Conservation (phyloP, 2,888 invertebrate genomes). For the Cephus runcator region DNA sequence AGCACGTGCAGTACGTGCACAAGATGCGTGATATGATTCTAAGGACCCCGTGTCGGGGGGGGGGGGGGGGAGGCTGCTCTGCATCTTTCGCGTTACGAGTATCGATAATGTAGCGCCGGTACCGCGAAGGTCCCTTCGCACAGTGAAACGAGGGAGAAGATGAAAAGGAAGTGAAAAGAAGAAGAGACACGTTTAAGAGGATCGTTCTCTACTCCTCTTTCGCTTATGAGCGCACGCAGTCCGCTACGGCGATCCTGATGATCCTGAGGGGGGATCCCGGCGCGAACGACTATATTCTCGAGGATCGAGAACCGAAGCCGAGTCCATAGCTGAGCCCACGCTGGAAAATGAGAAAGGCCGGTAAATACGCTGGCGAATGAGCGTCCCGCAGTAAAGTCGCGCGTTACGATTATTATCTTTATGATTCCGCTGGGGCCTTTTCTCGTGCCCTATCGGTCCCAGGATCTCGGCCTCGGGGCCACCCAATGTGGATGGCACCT, state of each 20-base stretch:
- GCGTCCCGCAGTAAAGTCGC: slow-evolving; percentile 37
- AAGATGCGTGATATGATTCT: no score
- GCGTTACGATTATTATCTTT: slow-evolving; percentile 36
- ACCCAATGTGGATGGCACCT: neutral
- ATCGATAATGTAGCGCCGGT: no score
- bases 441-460: neutral
- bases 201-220: no score
- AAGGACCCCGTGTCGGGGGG: no score
- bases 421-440: neutral
- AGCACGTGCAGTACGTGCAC: no score
- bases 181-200: no score
- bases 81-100: no score
- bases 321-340: slow-evolving; percentile 31
- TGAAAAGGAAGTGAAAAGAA: neutral
- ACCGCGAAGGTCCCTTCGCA: neutral
- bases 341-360: slow-evolving; percentile 16
- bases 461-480: neutral
- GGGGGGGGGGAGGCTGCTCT: no score
- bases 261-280: no score
- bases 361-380: neutral
- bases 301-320: neutral
- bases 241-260: no score
- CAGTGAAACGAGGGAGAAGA: neutral
- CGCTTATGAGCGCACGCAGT: no score
- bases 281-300: no score